Evolutionary conservation across 2,797 vertebrate genomes (phyloP).

Genomic region (Danionella dracula): DNA sequence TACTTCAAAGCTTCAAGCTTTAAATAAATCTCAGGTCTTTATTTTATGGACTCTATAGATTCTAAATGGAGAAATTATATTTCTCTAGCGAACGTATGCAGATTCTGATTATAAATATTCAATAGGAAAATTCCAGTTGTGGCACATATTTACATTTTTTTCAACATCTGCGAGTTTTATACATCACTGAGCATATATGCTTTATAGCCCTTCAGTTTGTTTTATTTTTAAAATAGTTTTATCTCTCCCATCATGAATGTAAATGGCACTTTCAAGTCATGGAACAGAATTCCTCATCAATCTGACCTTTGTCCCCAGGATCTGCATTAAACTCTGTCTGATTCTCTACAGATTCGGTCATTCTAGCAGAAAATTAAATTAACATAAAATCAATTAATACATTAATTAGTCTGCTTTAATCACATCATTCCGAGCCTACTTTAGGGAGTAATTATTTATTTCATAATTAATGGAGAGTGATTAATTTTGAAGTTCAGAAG

Average conservation of each 20-base stretch:
- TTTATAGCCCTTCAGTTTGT: not conserved
- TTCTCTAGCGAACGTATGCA: slow-evolving; percentile 12
- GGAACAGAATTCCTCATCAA: slow-evolving; percentile 27
- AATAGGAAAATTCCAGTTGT: too few species aligned
- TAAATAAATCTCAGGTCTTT: too few species aligned
- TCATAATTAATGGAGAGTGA: slow-evolving; percentile 72
- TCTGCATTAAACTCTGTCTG: slow-evolving; percentile 37
- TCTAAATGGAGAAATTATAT: not conserved
- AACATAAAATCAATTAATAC: slow-evolving; percentile 77
- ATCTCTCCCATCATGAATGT: not conserved
- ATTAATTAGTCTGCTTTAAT: slow-evolving; percentile 76
- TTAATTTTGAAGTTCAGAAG: slow-evolving; percentile 61
- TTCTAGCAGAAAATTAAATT: slow-evolving; percentile 69
- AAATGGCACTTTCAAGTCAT: slow-evolving; percentile 30
- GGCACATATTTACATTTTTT: too few species aligned
- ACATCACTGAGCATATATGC: not conserved
- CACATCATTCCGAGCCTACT: slow-evolving; percentile 65
- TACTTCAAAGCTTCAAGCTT: too few species aligned
- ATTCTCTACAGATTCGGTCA: slow-evolving; percentile 59
- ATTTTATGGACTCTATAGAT: not conserved
- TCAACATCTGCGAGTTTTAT: not conserved
- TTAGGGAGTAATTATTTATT: slow-evolving; percentile 73
- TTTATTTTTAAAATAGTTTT: not conserved
- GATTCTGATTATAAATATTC: slow-evolving; percentile 14
- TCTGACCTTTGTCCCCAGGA: slow-evolving; percentile 41